Evolutionary conservation across 2,797 vertebrate genomes (phyloP).

Genomic region (Hydrophis major): DNA sequence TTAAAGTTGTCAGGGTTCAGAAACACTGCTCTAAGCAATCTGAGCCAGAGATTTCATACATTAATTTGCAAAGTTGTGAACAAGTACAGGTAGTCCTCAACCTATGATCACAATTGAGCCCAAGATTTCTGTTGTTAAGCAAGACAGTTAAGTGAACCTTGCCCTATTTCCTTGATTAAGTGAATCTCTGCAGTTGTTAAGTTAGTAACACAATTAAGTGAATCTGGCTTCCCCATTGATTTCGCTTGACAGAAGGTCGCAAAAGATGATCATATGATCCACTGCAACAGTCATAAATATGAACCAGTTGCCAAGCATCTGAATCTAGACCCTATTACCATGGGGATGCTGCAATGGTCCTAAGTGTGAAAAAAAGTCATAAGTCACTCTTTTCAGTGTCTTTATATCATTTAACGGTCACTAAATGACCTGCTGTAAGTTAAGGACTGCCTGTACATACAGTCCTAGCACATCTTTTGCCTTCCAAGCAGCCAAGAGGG

Average conservation of each 20-base stretch:
- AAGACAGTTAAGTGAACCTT: neutral
- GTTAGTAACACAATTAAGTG: neutral
- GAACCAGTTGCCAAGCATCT: neutral
- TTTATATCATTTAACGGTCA: accelerated
- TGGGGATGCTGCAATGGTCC: neutral
- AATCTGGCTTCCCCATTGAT: neutral
- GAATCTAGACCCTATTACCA: neutral
- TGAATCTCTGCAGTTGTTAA: neutral
- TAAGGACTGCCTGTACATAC: neutral
- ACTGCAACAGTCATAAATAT: neutral
- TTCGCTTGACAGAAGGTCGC: neutral
- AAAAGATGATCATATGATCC: neutral
- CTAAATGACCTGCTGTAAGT: neutral
- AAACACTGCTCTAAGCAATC: neutral
- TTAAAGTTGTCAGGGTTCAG: neutral
- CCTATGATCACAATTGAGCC: neutral
- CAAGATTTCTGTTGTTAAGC: neutral
- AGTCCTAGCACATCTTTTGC: neutral
- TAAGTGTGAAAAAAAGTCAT: neutral
- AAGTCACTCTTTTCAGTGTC: neutral
- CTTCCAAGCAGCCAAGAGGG: neutral
- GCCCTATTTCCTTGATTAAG: neutral
- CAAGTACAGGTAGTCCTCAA: neutral
- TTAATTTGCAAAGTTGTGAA: neutral
- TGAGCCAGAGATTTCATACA: neutral